These are phyloP conservation scores for Parapsyche elsis DNA, from an alignment of 1,140 invertebrate genomes.

Conservation along the genomic window DNA sequence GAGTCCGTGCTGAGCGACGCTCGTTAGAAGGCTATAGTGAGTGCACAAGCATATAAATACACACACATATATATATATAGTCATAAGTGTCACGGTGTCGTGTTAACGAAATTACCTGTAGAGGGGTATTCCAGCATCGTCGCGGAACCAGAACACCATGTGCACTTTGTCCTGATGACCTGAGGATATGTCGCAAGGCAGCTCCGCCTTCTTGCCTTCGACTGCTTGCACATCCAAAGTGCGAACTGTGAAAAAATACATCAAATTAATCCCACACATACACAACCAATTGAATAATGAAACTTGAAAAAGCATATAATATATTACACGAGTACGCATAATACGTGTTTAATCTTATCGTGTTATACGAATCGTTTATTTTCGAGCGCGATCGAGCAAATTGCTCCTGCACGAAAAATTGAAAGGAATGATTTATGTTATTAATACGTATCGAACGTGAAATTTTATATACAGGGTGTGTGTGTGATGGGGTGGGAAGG, in stretches of 20 bases:
- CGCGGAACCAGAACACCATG: conserved; percentile 91
- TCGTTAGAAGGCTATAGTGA: too few species aligned
- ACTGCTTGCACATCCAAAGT: conserved; percentile 82
- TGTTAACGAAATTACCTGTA: conserved; percentile 77
- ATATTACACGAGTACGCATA: too few species aligned
- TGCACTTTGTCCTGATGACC: conserved; percentile 83
- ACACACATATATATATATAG: not conserved
- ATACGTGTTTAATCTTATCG: too few species aligned
- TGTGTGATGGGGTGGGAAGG: too few species aligned
- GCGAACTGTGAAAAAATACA: conserved; percentile 67
- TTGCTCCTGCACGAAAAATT: not conserved
- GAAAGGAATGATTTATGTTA: conserved; percentile 11
- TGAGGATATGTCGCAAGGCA: conserved; percentile 87
- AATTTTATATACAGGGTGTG: not conserved
- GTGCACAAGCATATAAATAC: too few species aligned
- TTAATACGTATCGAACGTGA: not conserved
- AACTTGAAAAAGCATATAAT: too few species aligned
- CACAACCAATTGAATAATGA: too few species aligned
- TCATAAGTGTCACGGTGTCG: not conserved
- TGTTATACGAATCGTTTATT: not conserved
- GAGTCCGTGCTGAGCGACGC: too few species aligned
- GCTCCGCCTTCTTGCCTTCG: conserved; percentile 82
- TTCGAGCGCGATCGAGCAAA: not conserved
- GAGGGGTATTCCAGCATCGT: conserved; percentile 84
- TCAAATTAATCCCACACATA: too few species aligned